phyloP scores from a whole-genome alignment of 92 coral and sea anemone species.

The Bergia puertoricense region DNA sequence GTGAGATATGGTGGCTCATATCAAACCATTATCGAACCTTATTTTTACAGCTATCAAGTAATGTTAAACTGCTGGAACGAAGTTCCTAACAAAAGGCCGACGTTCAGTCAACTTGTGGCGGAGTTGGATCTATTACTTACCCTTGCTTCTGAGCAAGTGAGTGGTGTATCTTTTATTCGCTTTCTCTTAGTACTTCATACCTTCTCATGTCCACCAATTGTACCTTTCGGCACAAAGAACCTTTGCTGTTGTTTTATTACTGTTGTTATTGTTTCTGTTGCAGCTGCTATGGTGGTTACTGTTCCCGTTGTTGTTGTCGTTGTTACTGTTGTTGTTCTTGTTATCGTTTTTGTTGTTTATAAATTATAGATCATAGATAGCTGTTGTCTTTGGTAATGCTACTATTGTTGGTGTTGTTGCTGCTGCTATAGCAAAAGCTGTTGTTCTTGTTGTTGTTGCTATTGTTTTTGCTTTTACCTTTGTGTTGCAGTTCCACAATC shows the following conservation, averaged over 20 bases:
- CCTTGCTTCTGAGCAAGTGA: conserved; percentile 77
- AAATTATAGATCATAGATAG: no score
- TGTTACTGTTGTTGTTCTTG: no score
- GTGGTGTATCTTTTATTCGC: neutral
- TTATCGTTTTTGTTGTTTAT: no score
- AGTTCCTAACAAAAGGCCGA: conserved; percentile 76
- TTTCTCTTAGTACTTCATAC: neutral
- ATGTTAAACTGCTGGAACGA: conserved; percentile 84
- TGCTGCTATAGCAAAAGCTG: no score
- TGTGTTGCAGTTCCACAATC: neutral
- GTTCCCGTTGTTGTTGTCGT: no score
- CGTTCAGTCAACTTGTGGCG: conserved; percentile 73
- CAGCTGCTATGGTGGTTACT: no score
- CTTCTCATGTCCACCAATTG: neutral
- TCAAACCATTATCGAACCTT: no score
- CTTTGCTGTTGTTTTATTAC: no score
- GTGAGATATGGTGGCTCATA: neutral
- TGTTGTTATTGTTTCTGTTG: no score
- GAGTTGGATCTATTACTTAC: conserved; percentile 79
- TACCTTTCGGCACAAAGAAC: neutral
- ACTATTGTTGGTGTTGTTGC: no score
- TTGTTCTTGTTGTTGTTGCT: neutral
- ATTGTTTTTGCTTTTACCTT: no score
- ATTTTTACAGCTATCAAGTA: conserved; percentile 19
- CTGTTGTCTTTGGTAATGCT: no score